Conservation (phyloP, 2,888 invertebrate species). For the Drosophila pegasa region DNA sequence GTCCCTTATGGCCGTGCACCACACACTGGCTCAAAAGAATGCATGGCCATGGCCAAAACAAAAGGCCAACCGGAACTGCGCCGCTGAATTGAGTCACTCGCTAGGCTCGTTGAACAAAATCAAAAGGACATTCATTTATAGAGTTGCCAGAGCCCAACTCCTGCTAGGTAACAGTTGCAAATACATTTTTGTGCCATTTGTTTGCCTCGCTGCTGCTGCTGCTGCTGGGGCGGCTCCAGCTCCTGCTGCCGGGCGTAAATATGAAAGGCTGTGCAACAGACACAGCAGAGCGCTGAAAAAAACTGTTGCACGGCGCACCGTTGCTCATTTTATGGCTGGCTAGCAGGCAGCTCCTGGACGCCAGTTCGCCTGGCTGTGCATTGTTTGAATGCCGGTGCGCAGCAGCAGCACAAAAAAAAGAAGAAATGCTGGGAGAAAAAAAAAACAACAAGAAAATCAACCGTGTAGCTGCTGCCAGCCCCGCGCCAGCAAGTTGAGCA, state of each 20-base stretch:
- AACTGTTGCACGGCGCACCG: conserved; percentile 74
- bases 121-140: conserved; percentile 82
- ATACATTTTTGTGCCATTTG: conserved; percentile 79
- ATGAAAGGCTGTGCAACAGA: conserved; percentile 59
- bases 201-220: conserved; percentile 51
- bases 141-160: conserved; percentile 56
- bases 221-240: background rate
- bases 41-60: conserved; percentile 54
- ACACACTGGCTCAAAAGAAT: conserved; percentile 49
- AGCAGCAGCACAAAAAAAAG: conserved; percentile 37
- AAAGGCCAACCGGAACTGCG: conserved; percentile 57
- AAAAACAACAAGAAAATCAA: conserved; percentile 58
- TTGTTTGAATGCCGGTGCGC: conserved; percentile 70
- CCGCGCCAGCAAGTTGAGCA: conserved; percentile 70
- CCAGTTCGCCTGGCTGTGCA: conserved; percentile 60
- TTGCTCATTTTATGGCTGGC: conserved; percentile 77
- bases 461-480: conserved; percentile 43
- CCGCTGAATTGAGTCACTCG: conserved; percentile 79
- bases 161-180: conserved; percentile 71
- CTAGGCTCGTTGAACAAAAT: conserved; percentile 83
- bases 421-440: conserved; percentile 29
- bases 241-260: conserved; percentile 52
- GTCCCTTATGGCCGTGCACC: conserved; percentile 31
- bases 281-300: conserved; percentile 27
- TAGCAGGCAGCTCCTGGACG: conserved; percentile 54